Conservation (phyloP, 2,888 invertebrate genomes). For the Hoplodrina ambigua region DNA sequence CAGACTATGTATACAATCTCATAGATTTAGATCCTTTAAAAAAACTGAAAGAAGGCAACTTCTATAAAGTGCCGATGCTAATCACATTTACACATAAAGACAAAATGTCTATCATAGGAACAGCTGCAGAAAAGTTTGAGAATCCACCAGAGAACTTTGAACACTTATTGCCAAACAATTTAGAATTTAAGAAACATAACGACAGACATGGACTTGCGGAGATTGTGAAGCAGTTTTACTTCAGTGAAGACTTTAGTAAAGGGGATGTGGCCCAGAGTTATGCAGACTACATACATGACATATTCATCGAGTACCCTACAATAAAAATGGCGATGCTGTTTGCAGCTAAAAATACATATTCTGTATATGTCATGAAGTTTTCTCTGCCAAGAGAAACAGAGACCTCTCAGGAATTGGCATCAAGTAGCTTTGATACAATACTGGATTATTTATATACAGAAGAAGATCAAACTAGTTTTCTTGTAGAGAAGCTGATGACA, state of each 20-base stretch:
- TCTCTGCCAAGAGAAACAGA: slow-evolving; percentile 53
- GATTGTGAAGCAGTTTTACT: slow-evolving; percentile 80
- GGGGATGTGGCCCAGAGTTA: slow-evolving; percentile 68
- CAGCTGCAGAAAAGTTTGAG: slow-evolving; percentile 66
- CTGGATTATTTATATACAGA: slow-evolving; percentile 72
- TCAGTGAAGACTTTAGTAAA: slow-evolving; percentile 64
- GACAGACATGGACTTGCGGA: slow-evolving; percentile 71
- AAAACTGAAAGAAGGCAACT: slow-evolving; percentile 70
- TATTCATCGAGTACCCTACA: slow-evolving; percentile 78
- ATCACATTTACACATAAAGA: slow-evolving; percentile 73
- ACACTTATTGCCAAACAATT: slow-evolving; percentile 79
- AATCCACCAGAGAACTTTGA: slow-evolving; percentile 72
- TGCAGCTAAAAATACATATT: slow-evolving; percentile 69
- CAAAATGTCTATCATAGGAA: slow-evolving; percentile 65
- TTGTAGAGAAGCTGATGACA: slow-evolving; percentile 69
- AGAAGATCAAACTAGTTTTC: slow-evolving; percentile 59
- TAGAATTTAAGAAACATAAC: slow-evolving; percentile 71
- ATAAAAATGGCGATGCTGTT: slow-evolving; percentile 77
- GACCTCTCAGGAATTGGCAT: slow-evolving; percentile 6
- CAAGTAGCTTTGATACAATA: slow-evolving; percentile 64
- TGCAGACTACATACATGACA: slow-evolving; percentile 78
- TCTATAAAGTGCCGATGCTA: slow-evolving; percentile 77
- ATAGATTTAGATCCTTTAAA: slow-evolving; percentile 76
- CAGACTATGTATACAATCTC: slow-evolving; percentile 65
- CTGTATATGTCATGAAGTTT: slow-evolving; percentile 80